Evolutionary conservation across 2,113 vertebrate genomes (phyloP).

Genomic region (Sphaerodactylus townsendi): DNA sequence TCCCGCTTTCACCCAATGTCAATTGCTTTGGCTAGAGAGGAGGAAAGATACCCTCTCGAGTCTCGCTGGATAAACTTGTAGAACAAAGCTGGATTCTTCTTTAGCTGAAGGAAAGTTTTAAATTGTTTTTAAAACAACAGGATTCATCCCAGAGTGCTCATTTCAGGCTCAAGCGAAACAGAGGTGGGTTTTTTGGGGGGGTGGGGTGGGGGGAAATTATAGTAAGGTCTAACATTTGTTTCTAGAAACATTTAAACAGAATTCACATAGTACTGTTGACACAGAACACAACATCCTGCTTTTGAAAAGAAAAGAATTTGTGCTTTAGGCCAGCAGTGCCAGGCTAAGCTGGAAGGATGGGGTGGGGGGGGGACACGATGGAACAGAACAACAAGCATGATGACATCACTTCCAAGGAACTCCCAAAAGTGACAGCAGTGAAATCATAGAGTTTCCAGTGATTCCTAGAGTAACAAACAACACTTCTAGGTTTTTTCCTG

Average conservation of each 20-base stretch:
- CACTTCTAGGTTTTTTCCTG: no score
- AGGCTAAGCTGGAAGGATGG: no score
- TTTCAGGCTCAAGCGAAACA: background rate
- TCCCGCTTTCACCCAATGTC: conserved; percentile 66
- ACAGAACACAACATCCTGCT: background rate
- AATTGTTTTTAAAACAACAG: conserved; percentile 45
- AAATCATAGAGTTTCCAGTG: no score
- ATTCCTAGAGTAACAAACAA: no score
- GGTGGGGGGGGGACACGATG: no score
- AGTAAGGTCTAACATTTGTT: no score
- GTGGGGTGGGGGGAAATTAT: no score
- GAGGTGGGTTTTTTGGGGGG: background rate
- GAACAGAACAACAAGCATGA: no score
- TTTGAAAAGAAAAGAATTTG: no score
- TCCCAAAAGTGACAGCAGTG: no score
- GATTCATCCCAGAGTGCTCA: background rate
- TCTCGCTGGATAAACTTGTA: conserved; percentile 54
- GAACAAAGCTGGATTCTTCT: conserved; percentile 37
- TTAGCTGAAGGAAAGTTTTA: conserved; percentile 47
- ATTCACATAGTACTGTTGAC: background rate
- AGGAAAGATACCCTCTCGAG: conserved; percentile 56
- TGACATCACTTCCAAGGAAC: no score
- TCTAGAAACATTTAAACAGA: background rate
- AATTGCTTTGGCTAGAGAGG: conserved; percentile 65
- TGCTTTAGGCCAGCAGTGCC: no score